Base-by-base conservation (phyloP, 1,140 invertebrate species). In the Philaenus spumarius region DNA sequence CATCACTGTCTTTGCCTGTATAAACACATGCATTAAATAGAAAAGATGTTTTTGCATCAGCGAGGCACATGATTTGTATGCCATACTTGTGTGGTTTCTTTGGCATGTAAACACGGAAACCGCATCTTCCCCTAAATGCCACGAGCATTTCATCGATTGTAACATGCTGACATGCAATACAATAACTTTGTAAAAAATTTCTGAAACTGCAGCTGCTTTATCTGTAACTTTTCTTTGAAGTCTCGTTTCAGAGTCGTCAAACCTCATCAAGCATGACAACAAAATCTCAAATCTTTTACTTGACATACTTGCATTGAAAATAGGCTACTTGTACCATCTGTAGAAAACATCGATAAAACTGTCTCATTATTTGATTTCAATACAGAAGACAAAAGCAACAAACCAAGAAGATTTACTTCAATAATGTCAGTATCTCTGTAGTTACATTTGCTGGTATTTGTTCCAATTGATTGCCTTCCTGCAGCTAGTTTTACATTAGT, bases 81-180 rank as follows among this genome's bases (percentile, higher is more conserved):
- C 54, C 54, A 56, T 56, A 56, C 15, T 56, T 56, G 12, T 56
- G 15, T 19, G 54, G 54, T 34, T 56, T 45, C 20, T 56, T 56
- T 14, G 42, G 54, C 54, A 56, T 56, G 19, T 40, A 56, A 14
- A 45, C 50, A 6, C 43, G n/a, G 55, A 77, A 77, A n/a, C 23
- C 19, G 54, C 71, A 74, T 26, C 67, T 62, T 15, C 73, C 73
- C 42, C 67, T 50, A 61, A 73, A 75, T 23, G 60, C 52, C 17
- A 70, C 55, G 14, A 76, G 58, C 64, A 72, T 73, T 66, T 77
- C 73, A 65, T 77, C 54, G 17, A 56, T 15, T n/a, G 54, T 56
- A 7, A 45, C 39, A 11, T 22, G 6, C 30, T 15, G 42, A 56
- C 2, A 22, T 2, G 15, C 40, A 9, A 30, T 56, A 56, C 14